These are phyloP conservation scores for Byasa hedistus DNA, from an alignment of 2,888 invertebrate genomes.

Conservation along the genomic window DNA sequence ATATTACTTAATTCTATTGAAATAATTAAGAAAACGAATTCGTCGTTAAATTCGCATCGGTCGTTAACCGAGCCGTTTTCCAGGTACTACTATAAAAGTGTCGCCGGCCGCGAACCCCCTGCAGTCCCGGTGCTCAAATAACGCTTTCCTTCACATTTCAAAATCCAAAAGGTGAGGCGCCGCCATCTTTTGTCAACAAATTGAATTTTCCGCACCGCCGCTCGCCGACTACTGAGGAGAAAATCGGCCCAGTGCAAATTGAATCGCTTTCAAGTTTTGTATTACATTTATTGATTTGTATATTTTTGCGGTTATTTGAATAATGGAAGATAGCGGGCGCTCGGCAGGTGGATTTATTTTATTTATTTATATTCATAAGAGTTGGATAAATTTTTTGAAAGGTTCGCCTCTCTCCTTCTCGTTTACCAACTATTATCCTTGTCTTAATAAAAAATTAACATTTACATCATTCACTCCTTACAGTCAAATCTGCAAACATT, in stretches of 20 bases:
- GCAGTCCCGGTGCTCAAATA: conserved; percentile 18
- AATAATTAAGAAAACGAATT: no score
- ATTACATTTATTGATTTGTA: conserved; percentile 23
- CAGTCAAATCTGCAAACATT: no score
- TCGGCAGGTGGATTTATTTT: not conserved
- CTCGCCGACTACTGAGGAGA: conserved; percentile 31
- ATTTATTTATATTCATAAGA: not conserved
- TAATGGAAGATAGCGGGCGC: not conserved
- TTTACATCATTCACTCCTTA: no score
- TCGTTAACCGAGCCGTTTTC: conserved; percentile 37
- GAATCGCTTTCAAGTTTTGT: conserved; percentile 25
- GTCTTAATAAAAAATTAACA: no score
- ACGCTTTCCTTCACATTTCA: conserved; percentile 25
- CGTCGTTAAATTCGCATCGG: conserved; percentile 5
- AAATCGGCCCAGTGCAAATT: conserved; percentile 25
- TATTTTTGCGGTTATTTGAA: conserved; percentile 15
- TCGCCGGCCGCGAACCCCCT: conserved; percentile 34
- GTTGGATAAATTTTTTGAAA: no score
- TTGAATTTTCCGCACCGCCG: conserved; percentile 37
- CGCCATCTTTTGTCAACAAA: conserved; percentile 35
- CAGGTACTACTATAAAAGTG: conserved; percentile 39
- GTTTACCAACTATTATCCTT: no score
- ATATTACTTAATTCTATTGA: no score
- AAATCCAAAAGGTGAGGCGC: conserved; percentile 31
- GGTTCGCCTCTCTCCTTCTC: no score